These are phyloP conservation scores for Cynodonichthys magdalenae DNA, from an alignment of 2,797 vertebrate species.

Conservation along the genomic window DNA sequence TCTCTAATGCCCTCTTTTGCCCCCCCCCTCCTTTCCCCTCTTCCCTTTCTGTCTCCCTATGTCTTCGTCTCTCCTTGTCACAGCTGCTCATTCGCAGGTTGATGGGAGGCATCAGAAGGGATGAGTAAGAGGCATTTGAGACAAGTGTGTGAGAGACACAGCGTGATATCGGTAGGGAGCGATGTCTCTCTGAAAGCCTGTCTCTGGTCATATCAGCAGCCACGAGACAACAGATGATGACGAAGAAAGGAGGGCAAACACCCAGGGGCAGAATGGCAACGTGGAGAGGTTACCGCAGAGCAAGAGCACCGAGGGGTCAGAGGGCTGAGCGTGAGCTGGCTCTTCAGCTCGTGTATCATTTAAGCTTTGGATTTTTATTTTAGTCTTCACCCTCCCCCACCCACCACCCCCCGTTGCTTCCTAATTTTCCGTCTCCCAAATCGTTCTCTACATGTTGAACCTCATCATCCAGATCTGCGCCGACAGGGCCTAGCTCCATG, in stretches of 20 bases:
- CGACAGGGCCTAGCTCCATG: slow-evolving; percentile 89
- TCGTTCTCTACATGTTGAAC: slow-evolving; percentile 44
- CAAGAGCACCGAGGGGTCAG: slow-evolving; percentile 53
- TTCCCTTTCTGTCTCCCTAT: slow-evolving; percentile 45
- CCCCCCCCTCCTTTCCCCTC: slow-evolving; percentile 50
- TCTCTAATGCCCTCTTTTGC: slow-evolving; percentile 64
- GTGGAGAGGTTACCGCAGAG: slow-evolving; percentile 37
- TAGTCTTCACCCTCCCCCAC: slow-evolving; percentile 51
- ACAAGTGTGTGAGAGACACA: slow-evolving; percentile 68
- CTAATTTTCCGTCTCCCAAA: slow-evolving; percentile 43
- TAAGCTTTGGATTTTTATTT: slow-evolving; percentile 50
- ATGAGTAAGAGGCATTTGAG: slow-evolving; percentile 74
- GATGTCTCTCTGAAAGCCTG: slow-evolving; percentile 64
- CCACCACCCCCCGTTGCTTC: slow-evolving; percentile 33
- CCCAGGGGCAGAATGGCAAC: slow-evolving; percentile 60
- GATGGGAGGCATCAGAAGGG: slow-evolving; percentile 74
- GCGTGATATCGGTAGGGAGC: slow-evolving; percentile 58
- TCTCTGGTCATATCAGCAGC: slow-evolving; percentile 63
- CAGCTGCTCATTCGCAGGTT: slow-evolving; percentile 74
- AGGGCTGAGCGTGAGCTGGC: slow-evolving; percentile 60
- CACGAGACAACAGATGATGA: slow-evolving; percentile 62
- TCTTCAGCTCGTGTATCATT: slow-evolving; percentile 72
- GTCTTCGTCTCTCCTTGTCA: slow-evolving; percentile 70
- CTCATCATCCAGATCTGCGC: slow-evolving; percentile 53
- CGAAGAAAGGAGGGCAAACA: slow-evolving; percentile 61